phyloP scores from a whole-genome alignment of 2,888 invertebrate genomes.

The Dasysyrphus albostriatus region DNA sequence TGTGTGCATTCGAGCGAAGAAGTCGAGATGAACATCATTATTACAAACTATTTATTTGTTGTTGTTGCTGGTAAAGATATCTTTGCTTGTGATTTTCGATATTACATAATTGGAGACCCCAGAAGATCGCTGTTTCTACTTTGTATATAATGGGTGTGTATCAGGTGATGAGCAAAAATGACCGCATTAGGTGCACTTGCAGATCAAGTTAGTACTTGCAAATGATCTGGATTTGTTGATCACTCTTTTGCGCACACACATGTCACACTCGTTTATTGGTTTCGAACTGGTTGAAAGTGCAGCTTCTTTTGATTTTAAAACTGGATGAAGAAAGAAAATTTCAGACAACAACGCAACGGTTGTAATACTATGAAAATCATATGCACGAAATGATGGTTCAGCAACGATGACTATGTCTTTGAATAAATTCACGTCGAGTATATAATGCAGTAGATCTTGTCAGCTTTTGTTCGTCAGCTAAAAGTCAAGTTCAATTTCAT shows the following conservation, averaged over 20 bases:
- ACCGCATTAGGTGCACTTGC: slow-evolving; percentile 68
- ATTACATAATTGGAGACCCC: slow-evolving; percentile 66
- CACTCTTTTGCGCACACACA: not conserved
- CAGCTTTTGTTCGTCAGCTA: slow-evolving; percentile 12
- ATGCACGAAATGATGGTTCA: not conserved
- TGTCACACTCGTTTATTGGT: not conserved
- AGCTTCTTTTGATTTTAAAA: slow-evolving; percentile 31
- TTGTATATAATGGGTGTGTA: slow-evolving; percentile 42
- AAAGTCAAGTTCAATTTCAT: slow-evolving; percentile 69
- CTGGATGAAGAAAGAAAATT: slow-evolving; percentile 3
- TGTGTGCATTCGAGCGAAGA: slow-evolving; percentile 26
- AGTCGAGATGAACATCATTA: slow-evolving; percentile 42
- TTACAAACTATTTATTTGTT: slow-evolving; percentile 40
- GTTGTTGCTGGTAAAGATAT: slow-evolving; percentile 15
- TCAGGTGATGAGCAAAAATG: slow-evolving; percentile 54
- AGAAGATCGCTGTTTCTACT: slow-evolving; percentile 33
- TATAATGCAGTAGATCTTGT: not conserved
- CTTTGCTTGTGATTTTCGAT: slow-evolving; percentile 46
- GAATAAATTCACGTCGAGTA: slow-evolving; percentile 28
- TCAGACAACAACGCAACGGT: slow-evolving; percentile 10
- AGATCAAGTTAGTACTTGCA: slow-evolving; percentile 56
- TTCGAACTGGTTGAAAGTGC: slow-evolving; percentile 37
- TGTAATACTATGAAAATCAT: slow-evolving; percentile 48
- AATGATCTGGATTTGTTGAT: slow-evolving; percentile 64
- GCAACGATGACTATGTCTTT: not conserved